Evolutionary conservation across 2,888 invertebrate genomes (phyloP), one percentile per base, ranked within the genome.

Genomic region (Megaustenia siamemsis): DNA sequence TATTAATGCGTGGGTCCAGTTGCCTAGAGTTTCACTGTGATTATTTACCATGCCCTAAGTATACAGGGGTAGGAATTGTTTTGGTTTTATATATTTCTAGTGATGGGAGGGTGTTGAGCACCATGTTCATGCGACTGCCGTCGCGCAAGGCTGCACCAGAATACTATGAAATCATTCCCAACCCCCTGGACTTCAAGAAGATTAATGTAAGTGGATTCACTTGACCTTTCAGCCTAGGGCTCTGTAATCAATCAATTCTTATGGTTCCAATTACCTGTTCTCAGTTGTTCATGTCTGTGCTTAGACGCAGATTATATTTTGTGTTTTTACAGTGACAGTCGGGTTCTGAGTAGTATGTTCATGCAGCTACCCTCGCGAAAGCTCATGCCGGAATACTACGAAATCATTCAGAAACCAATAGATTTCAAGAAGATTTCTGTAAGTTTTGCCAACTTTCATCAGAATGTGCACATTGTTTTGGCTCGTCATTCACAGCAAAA

Each of bases 81-180:
- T 69, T 80, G 80, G 69, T 73, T 82, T 75, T 82, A 63, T 82
- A 60, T 69, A 68, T 66, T 89, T 88, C 73, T 93, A 97, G 96
- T 90, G 97, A 97, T 93, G 97, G 97, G 0, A 95, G 98, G 83
- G 95, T 97, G 3, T 95, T 99, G 68, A 98, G 98, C 89, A 97
- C 97, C 92, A 98, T 98, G 4, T 99, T 99, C 93, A 97, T 98
- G 97, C 98, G 98, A 94, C 95, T 99, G 84, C 99, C 99, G 1
- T 97, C 98, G 4, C 96, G 97, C 71, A 96, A 97, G 89, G 97
- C 98, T 92, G 95, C 98, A 82, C 98, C 99, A 0, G 98, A 99
- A 94, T 99, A 99, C 94, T 99, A 99, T 93, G 98, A 98, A 89
- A 96, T 99, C 83, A 99, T 99, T 91, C 98, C 97, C 93, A 97